Evolutionary conservation across 2,888 invertebrate genomes (phyloP).

Genomic region (Chelonus formosanus): DNA sequence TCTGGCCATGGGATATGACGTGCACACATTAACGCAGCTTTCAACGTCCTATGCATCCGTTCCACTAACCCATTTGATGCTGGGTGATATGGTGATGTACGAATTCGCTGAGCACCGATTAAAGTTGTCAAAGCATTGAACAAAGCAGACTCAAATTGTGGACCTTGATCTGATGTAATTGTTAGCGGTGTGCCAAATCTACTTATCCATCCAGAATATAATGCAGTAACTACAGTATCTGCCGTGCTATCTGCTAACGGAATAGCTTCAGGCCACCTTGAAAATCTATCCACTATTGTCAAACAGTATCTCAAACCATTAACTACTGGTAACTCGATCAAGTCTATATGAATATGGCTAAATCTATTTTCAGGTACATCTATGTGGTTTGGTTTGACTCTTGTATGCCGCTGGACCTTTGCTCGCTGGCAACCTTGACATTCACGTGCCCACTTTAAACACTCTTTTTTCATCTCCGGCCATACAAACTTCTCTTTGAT

Average conservation of each 20-base stretch:
- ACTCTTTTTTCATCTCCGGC: conserved; percentile 46
- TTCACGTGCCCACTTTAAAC: conserved; percentile 47
- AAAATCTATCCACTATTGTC: conserved; percentile 51
- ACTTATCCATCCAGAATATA: conserved; percentile 33
- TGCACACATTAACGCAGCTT: not conserved
- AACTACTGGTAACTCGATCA: conserved; percentile 25
- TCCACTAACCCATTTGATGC: not conserved
- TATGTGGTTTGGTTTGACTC: not conserved
- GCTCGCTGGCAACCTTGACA: conserved; percentile 52
- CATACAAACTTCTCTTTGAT: conserved; percentile 46
- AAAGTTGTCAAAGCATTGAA: not conserved
- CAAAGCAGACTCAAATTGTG: conserved; percentile 43
- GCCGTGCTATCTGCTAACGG: conserved; percentile 50
- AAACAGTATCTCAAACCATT: conserved; percentile 50
- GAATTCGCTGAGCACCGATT: not conserved
- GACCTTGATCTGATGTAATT: conserved; percentile 50
- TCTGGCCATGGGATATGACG: no score
- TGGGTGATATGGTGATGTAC: not conserved
- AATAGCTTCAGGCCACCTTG: conserved; percentile 49
- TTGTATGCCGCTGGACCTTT: conserved; percentile 50
- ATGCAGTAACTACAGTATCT: conserved; percentile 43
- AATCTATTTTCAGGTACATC: conserved; percentile 16
- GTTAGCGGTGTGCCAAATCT: conserved; percentile 47
- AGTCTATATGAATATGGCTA: conserved; percentile 28
- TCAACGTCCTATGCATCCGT: not conserved